Evolutionary conservation across 2,888 invertebrate genomes (phyloP).

Genomic region (Eudemis profundana): DNA sequence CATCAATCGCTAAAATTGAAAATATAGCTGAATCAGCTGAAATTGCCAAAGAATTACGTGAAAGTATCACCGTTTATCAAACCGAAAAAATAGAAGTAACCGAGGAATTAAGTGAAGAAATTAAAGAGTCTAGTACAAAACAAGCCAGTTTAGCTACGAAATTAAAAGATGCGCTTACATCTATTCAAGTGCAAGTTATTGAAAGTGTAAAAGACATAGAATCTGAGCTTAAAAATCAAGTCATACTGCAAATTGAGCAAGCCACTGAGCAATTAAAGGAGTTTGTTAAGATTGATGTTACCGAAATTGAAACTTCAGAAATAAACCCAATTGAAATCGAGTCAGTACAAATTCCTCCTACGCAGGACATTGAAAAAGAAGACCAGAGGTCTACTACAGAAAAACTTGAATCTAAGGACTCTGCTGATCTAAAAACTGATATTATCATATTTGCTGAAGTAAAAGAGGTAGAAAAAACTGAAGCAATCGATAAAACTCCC

Average conservation of each 20-base stretch:
- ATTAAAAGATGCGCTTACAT: slow-evolving; percentile 61
- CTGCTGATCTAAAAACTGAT: neutral
- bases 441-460: neutral
- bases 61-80: slow-evolving; percentile 55
- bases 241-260: slow-evolving; percentile 59
- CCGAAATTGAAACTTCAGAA: slow-evolving; percentile 17
- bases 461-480: neutral
- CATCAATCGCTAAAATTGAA: slow-evolving; percentile 62
- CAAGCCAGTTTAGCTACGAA: slow-evolving; percentile 59
- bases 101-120: slow-evolving; percentile 5
- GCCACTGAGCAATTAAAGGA: slow-evolving; percentile 65
- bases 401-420: neutral
- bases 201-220: slow-evolving; percentile 60
- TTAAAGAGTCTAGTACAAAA: slow-evolving; percentile 45
- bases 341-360: neutral
- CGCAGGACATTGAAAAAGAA: neutral
- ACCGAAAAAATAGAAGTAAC: slow-evolving; percentile 44
- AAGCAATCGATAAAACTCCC: neutral
- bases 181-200: slow-evolving; percentile 61
- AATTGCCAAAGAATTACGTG: slow-evolving; percentile 64
- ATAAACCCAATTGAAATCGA: neutral
- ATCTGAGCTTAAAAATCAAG: slow-evolving; percentile 53
- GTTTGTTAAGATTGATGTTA: slow-evolving; percentile 57
- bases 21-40: slow-evolving; percentile 62
- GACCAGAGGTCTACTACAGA: neutral